phyloP scores from a whole-genome alignment of 2,888 invertebrate species.

The Bellardia bayeri region DNA sequence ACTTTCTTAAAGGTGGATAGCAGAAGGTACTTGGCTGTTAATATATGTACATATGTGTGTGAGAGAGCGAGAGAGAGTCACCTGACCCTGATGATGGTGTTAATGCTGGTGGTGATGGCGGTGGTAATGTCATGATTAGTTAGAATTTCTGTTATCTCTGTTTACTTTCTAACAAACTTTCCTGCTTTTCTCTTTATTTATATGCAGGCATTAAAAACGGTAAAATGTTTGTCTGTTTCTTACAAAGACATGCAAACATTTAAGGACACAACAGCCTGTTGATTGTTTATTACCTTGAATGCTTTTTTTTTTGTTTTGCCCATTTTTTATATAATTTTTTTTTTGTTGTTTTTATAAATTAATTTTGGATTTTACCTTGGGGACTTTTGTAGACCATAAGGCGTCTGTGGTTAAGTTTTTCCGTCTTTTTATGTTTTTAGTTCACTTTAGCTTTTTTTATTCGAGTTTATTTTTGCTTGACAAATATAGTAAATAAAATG shows the following conservation, averaged over 20 bases:
- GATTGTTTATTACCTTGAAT: constrained; percentile 23
- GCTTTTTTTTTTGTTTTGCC: neutral
- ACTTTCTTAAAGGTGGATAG: constrained; percentile 15
- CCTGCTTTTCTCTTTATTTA: neutral
- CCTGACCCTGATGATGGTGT: constrained; percentile 3
- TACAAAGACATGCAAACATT: neutral
- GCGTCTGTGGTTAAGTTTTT: constrained; percentile 4
- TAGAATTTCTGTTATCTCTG: constrained; percentile 25
- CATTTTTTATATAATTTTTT: neutral
- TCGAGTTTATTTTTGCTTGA: constrained; percentile 20
- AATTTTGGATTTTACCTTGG: constrained; percentile 47
- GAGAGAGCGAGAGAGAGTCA: neutral
- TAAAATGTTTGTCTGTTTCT: constrained; percentile 19
- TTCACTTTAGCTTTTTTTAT: neutral
- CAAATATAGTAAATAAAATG: neutral
- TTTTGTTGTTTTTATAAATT: constrained; percentile 33
- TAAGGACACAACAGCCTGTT: neutral
- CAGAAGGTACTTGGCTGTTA: neutral
- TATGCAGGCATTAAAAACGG: neutral
- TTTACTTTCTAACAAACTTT: constrained; percentile 3
- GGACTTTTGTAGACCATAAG: constrained; percentile 44
- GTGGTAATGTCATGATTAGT: constrained; percentile 41
- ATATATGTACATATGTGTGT: neutral
- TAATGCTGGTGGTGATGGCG: neutral
- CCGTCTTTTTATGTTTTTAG: neutral